Evolutionary conservation across 2,797 vertebrate genomes (phyloP), one percentile per base, ranked within the genome.

Genomic region (Spondyliosoma cantharus): DNA sequence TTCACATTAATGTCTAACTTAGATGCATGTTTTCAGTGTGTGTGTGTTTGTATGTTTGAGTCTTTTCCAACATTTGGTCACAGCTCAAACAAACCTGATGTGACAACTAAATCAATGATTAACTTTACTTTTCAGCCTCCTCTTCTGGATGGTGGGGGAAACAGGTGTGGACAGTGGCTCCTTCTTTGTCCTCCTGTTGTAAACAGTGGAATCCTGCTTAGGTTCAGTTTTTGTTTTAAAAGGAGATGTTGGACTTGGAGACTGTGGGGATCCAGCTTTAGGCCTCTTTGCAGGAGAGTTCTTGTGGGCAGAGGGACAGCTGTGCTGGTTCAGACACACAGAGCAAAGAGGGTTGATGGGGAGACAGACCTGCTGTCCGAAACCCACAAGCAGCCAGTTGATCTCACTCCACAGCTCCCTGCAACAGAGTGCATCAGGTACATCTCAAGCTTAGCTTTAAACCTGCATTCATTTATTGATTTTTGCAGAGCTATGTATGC

Each of bases 341-440:
- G 92, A 93, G 91, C 98, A 99, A 61, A 94, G 95, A 0, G 98
- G 98, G 59, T 72, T 92, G 66, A 97, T 59, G 0, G 98, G 98
- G 48, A 96, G 94, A 90, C 98, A 99, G 67, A 95, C 93, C 93
- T 99, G 98, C 93, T 99, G 98, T 66, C 98, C 98, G 9, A 99
- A 99, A 37, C 98, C 98, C 64, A 99, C 98, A 48, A 99, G 85
- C 49, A 99, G 93, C 95, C 97, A 97, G 87, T 99, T 99, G 65
- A 98, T 95, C 89, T 99, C 97, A 2, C 94, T 93, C 98, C 98
- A 99, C 69, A 99, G 93, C 19, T 96, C 96, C 93, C 98, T 99
- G 75, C 25, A 66, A 71, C 73, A 77, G 24, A 69, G 32, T 2
- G 22, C 20, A 11, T 71, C 17, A 70, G 7, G n/a, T 43, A n/a